Evolutionary conservation across 2,797 vertebrate genomes (phyloP), one percentile per base, ranked within the genome.

Genomic region (Phalloptychus januarius): DNA sequence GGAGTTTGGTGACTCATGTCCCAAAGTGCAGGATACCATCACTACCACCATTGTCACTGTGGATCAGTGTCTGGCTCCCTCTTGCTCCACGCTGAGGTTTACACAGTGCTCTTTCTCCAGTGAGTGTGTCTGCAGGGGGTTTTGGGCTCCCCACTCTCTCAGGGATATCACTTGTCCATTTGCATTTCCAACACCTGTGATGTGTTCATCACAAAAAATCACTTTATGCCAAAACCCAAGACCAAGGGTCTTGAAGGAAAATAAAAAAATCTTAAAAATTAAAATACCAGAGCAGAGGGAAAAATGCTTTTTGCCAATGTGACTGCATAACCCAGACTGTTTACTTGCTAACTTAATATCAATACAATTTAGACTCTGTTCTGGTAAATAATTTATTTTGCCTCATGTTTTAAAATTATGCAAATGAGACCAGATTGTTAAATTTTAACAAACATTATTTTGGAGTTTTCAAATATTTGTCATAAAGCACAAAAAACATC

Each of bases 21-120:
- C 91, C 89, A 88, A 71, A 89, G 88, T 75, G 79, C 81, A 75
- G 61, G 58, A 84, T 79, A 77, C 86, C 88, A 80, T 93, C 86
- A 91, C 80, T 89, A 83, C 86, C 83, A 70, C 86, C 75, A 86
- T 91, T 93, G 87, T 94, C 48, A 79, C 15, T 72, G 80, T 83
- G 20, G 16, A 50, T 80, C 83, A 65, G 73, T 81, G 63, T 87
- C 80, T 71, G 72, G 83, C 78, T 84, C 77, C 79, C 76, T 67
- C 44, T 78, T 74, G 73, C 72, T 48, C 31, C 74, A 52, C 58
- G 81, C 76, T 81, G 76, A 72, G 71, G 52, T 75, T 70, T 79
- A 78, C 72, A 79, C 61, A 70, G 71, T 65, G 1, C 61, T 80
- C 52, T 78, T 73, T 82, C 76, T 82, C 38, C 31, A 6, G 28